Evolutionary conservation across 2,888 invertebrate genomes (phyloP), one percentile per base, ranked within the genome.

Genomic region (Atrina japonica): DNA sequence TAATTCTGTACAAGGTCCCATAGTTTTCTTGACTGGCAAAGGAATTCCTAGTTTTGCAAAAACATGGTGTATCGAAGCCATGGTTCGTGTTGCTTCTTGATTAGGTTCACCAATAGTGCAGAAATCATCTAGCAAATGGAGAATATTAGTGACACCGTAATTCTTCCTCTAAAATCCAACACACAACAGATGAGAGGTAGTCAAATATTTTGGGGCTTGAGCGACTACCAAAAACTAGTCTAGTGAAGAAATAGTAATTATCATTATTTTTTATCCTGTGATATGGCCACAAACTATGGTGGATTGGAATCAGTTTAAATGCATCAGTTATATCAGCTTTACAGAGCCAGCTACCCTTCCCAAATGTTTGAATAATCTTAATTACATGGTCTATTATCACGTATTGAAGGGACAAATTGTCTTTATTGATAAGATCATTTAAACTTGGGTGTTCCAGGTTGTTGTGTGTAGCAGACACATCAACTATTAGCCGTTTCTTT

Each of bases 401-500:
- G 49, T 63, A 64, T 14, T 29, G 40, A n/a, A 69, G 41, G 9
- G 69, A 64, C 55, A 29, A 69, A 27, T 53, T n/a, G 14, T 63
- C 52, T 30, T 63, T 63, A 27, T 64, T 56, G 23, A 63, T 64
- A 16, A 64, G 41, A 11, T 53, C 47, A 47, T 69, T 64, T 18
- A 67, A 9, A 43, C 60, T 53, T 56, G 11, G 49, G 23, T 59
- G 59, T 30, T n/a, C 18, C 14, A 35, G 16, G 43, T 66, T 52
- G 27, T 77, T 52, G 59, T 76, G 80, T n/a, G 78, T 75, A 1
- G 76, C 60, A 11, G 75, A 77, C 2, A 76, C 16, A 59, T 80
- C 80, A 2, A 78, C 52, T 3, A 76, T 78, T 0, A 80, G 43
- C 21, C 67, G 43, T 41, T 49, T 58, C 27, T 71, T 66, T n/a